Conservation (phyloP, 2,797 vertebrate genomes). For the Sebastes taczanowskii region DNA sequence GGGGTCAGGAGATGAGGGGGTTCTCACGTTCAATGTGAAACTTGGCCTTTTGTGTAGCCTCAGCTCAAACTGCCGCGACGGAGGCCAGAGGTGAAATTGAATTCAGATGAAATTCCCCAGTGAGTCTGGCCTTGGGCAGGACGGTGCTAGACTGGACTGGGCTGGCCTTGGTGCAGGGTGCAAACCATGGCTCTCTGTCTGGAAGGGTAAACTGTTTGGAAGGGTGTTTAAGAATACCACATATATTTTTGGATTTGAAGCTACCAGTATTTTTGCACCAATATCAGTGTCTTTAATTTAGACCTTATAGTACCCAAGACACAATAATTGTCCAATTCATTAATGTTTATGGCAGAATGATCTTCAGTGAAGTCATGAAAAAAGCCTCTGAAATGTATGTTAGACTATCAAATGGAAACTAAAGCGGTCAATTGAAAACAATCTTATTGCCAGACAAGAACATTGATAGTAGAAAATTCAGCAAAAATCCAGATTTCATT, state of each 20-base stretch:
- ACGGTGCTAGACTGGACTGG: slow-evolving; percentile 49
- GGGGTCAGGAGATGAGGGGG: slow-evolving; percentile 93
- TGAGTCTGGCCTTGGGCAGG: slow-evolving; percentile 74
- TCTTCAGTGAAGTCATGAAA: not conserved
- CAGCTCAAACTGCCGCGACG: slow-evolving; percentile 83
- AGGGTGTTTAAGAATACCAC: not conserved
- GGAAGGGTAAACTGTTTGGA: not conserved
- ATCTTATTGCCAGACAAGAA: too few relatives aligned
- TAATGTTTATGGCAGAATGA: not conserved
- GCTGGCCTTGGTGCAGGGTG: slow-evolving; percentile 19
- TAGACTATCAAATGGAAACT: not conserved
- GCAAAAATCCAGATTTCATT: too few relatives aligned
- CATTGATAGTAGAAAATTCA: too few relatives aligned
- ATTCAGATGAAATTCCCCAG: slow-evolving; percentile 85
- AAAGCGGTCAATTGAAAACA: too few relatives aligned
- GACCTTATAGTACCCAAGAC: not conserved
- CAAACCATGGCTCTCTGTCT: not conserved
- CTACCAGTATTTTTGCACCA: not conserved
- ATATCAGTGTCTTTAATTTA: not conserved
- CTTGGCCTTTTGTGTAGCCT: slow-evolving; percentile 87
- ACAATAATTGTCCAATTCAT: not conserved
- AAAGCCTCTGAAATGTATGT: not conserved
- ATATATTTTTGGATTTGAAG: not conserved
- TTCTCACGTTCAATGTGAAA: slow-evolving; percentile 94
- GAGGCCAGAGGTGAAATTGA: slow-evolving; percentile 88